A percentile compares a stretch with the other conserved stretches of the same genome.
Evolutionary conservation across 2,797 vertebrate species (phyloP).

Genomic region (Aplochiton taeniatus): DNA sequence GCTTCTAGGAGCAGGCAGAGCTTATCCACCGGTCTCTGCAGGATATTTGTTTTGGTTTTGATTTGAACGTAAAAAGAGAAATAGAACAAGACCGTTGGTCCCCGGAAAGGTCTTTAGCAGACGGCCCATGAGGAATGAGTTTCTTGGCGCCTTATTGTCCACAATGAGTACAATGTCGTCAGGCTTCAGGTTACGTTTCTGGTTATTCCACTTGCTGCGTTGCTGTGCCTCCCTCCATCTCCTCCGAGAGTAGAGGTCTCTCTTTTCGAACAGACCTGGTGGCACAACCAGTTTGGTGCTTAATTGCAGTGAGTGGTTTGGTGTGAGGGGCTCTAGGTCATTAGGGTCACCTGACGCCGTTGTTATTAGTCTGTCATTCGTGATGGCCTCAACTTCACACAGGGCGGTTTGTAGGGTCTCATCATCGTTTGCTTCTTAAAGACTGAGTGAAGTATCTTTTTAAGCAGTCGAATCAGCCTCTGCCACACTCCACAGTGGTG

Average conservation of each 20-base stretch:
- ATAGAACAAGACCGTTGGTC: neutral
- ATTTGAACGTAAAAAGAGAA: too few relatives aligned
- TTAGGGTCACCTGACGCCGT: neutral
- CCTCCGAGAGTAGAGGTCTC: constrained; percentile 3
- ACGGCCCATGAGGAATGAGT: constrained; percentile 6
- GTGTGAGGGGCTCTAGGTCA: constrained; percentile 11
- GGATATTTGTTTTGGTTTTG: too few relatives aligned
- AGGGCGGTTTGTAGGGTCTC: constrained; percentile 11
- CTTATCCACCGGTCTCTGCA: too few relatives aligned
- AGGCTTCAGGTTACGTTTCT: constrained; percentile 2
- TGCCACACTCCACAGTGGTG: neutral
- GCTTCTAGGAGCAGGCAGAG: too few relatives aligned
- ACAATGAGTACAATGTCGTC: constrained; percentile 17
- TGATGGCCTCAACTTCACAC: constrained; percentile 17
- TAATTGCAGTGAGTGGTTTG: constrained; percentile 12
- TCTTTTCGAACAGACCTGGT: constrained; percentile 5
- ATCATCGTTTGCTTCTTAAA: constrained; percentile 7
- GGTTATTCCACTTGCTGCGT: neutral
- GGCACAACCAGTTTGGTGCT: constrained; percentile 4
- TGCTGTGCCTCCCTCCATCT: constrained; percentile 18
- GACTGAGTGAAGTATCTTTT: neutral
- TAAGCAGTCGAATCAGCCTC: constrained; percentile 6
- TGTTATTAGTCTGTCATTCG: constrained; percentile 3
- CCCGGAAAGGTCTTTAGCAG: neutral
- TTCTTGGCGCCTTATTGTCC: constrained; percentile 7